Base-by-base conservation (phyloP, 2,888 invertebrate species). In the Anthophora plumipes region DNA sequence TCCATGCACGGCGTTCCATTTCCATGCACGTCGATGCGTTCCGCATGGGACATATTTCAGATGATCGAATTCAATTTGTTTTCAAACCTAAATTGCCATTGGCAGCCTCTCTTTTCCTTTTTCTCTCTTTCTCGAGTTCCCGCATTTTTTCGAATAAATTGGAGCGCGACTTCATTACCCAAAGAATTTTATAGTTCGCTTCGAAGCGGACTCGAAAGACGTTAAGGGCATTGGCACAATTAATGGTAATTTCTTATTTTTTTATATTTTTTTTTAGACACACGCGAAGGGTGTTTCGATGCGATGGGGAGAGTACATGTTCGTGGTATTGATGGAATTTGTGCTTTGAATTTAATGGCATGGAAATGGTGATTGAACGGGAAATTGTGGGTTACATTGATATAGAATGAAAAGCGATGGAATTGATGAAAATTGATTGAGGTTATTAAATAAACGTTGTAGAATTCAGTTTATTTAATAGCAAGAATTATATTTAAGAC, bases 61-160 rank as follows among this genome's bases (percentile, higher is more conserved):
- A 68, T 55, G 77, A 67, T 76, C 61, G 67, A 63, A 68, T 77
- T 76, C 55, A 63, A 77, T 77, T 67, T 77, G 48, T 68, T 61
- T 77, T 77, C 67, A 48, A 8, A 31, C 11, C 9, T 41, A 48
- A 77, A 77, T 77, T 77, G 52, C 61, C 31, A 20, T 31, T 11
- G 61, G 48, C 52, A 41, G 46, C 14, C 1, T 12, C 17, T 1
- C 20, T 46, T 59, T 54, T 14, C 12, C 9, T 22, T 7, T 20
- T 20, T 22, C 52, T 52, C 12, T n/a, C n/a, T 46, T 9, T n/a
- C 31, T 9, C 25, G 43, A 25, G 37, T 50, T 52, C 1, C 31
- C 22, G 64, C 64, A 61, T 67, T 60, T 67, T 59, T 76, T 39
- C 39, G 20, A 55, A 54, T 54, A 37, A 43, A 31, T 8, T 25